Base-by-base conservation (phyloP, 2,888 invertebrate species). In the Pandemis corylana region DNA sequence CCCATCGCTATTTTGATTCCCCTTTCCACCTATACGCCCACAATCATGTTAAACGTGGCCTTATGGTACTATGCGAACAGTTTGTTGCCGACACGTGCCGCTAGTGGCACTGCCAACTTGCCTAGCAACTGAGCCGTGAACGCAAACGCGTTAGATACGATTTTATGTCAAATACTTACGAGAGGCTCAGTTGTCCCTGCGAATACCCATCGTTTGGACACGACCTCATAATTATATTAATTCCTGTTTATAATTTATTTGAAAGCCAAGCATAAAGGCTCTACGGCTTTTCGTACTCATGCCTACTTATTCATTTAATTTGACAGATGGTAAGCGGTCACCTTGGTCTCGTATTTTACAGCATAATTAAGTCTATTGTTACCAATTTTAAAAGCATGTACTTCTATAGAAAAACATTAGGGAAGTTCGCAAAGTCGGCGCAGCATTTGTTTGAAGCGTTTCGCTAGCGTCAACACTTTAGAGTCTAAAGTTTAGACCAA, bases 281-380 rank as follows among this genome's bases (percentile, higher is more conserved):
- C 15, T 7, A 56, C 9, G 53, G 53, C n/a, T 28, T 59, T 59
- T 12, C 59, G 10, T 28, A 28, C 59, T 12, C 20, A 28, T 59
- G 28, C 3, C 1, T 10, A 2, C n/a, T 42, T 42, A 42, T 63
- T 72, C 51, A 61, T 61, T 49, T 51, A 62, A 67, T 42, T 56
- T 68, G 67, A 72, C 72, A 72, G 72, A 44, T 63, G 72, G 72
- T n/a, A 67, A 72, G 72, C 67, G 62, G 15, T 5, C 20, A 51
- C 12, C 12, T 28, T 12, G 28, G 42, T 42, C 63, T 4, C 9
- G 63, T 42, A 44, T 44, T 51, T 72, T 67, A 51, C 44, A 62
- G 49, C 49, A 67, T 68, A 65, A 63, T 63, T 15, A 63, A 42
- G 28, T 59, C 59, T 28, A 28, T 59, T 59, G 28, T 59, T 12